Evolutionary conservation across 37 sponge, comb jelly and placozoan species (phyloP).

Genomic region (Tethya wilhelma): DNA sequence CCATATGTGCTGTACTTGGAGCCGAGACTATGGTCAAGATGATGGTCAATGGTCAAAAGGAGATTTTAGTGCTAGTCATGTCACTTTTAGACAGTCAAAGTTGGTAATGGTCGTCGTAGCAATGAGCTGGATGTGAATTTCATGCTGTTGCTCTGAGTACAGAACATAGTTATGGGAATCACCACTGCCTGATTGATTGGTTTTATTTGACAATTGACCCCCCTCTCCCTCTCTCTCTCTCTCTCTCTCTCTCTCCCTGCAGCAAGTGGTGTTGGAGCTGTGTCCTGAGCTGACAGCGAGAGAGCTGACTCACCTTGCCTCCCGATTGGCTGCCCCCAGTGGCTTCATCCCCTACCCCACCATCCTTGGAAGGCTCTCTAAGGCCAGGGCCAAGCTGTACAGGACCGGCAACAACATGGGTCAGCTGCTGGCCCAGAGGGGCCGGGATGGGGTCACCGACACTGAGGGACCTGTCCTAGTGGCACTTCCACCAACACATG

Average conservation of each 20-base stretch:
- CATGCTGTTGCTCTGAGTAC: neutral
- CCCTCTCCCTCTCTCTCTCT: too few species aligned
- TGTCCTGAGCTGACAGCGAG: conserved; percentile 22
- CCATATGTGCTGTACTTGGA: too few species aligned
- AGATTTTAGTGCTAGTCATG: too few species aligned
- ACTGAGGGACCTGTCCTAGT: conserved; percentile 10
- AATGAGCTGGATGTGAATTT: too few species aligned
- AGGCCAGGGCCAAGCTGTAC: conserved; percentile 1
- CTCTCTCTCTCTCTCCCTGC: neutral
- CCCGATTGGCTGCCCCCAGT: neutral
- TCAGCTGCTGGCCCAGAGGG: conserved; percentile 23
- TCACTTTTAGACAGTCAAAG: too few species aligned
- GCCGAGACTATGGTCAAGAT: too few species aligned
- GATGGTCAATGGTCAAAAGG: too few species aligned
- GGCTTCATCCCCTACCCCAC: conserved; percentile 6
- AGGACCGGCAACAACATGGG: conserved; percentile 48
- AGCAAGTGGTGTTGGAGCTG: neutral
- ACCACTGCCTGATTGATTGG: too few species aligned
- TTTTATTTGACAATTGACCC: too few species aligned
- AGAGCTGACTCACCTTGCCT: neutral
- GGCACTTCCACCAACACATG: conserved; percentile 17
- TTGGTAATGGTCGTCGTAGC: too few species aligned
- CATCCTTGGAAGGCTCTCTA: conserved; percentile 7
- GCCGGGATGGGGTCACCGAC: neutral
- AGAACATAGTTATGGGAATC: neutral